These are phyloP conservation scores for Holotrichia oblita DNA, from an alignment of 1,140 invertebrate genomes.

Conservation along the genomic window DNA sequence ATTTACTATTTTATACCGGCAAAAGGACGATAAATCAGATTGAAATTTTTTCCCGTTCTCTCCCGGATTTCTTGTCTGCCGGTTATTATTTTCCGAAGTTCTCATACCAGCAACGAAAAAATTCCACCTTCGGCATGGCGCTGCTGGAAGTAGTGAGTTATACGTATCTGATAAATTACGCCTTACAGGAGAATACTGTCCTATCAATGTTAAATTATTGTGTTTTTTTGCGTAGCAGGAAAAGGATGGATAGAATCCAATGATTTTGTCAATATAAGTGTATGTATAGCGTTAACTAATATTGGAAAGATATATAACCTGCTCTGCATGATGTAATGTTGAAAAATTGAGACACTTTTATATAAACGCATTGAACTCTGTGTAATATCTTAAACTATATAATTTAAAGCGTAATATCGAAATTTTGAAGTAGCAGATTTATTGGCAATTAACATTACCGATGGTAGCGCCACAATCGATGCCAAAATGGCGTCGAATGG, in stretches of 20 bases:
- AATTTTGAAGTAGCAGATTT: too few species aligned
- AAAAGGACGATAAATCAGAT: slow-evolving; percentile 49
- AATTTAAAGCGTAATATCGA: too few species aligned
- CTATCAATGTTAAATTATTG: slow-evolving; percentile 48
- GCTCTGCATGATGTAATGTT: too few species aligned
- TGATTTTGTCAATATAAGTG: too few species aligned
- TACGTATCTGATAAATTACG: slow-evolving; percentile 45
- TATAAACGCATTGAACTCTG: too few species aligned
- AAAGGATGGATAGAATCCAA: neutral
- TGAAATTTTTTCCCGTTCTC: slow-evolving; percentile 40
- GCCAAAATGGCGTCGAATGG: too few species aligned
- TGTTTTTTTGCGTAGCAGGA: slow-evolving; percentile 17
- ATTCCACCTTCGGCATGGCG: neutral
- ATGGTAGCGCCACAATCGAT: too few species aligned
- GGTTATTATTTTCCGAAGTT: slow-evolving; percentile 13
- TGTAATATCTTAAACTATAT: too few species aligned
- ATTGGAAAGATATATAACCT: too few species aligned
- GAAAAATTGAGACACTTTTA: too few species aligned
- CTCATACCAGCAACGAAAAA: neutral
- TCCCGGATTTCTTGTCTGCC: slow-evolving; percentile 13
- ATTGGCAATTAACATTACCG: too few species aligned
- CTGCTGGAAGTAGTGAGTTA: neutral
- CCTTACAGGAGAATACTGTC: slow-evolving; percentile 31
- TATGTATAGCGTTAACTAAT: too few species aligned
- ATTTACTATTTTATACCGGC: slow-evolving; percentile 41